Base-by-base conservation (phyloP, 2,797 vertebrate genomes). In the Sebastes cheni region DNA sequence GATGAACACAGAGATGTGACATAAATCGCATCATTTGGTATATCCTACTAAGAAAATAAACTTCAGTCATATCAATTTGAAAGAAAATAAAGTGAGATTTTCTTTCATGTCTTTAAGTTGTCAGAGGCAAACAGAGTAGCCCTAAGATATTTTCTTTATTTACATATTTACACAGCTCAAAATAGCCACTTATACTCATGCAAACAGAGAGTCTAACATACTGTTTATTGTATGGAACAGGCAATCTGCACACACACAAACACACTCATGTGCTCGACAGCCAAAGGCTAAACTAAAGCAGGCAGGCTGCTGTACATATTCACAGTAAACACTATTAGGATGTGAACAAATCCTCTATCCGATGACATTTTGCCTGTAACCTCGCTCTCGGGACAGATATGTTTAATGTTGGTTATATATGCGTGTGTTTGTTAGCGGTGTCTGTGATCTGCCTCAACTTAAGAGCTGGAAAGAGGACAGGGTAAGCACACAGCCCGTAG, bases 401-500 rank as follows among this genome's bases (percentile, higher is more conserved):
- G 86, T 90, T 83, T 84, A 85, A 87, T 85, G 86, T 81, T 69
- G 79, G 80, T 86, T 89, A 73, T 85, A 81, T 67, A 39, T 77
- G 86, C 36, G 64, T 67, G 76, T 72, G 80, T 84, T 75, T 93
- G 84, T 88, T 80, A 75, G 83, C 67, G 3, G 73, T 81, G 83
- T 88, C 75, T 90, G 80, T 79, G 88, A 91, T 91, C 90, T 68
- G 86, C 85, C 59, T 88, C 76, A 82, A 78, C 88, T 54, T 79
- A 82, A 76, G 88, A 84, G 79, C 72, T 74, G 79, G 77, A 89
- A 68, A 80, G 88, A 87, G 82, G 85, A 91, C 82, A 83, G 89
- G 74, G 71, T 90, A 81, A 89, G 87, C 89, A 89, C 81, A 91
- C 78, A 91, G 92, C 93, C 90, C n/a, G 76, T 67, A 90, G 93